These are phyloP conservation scores for Vulpes ferrilata DNA, from an alignment of 2,113 vertebrate species.

Conservation along the genomic window DNA sequence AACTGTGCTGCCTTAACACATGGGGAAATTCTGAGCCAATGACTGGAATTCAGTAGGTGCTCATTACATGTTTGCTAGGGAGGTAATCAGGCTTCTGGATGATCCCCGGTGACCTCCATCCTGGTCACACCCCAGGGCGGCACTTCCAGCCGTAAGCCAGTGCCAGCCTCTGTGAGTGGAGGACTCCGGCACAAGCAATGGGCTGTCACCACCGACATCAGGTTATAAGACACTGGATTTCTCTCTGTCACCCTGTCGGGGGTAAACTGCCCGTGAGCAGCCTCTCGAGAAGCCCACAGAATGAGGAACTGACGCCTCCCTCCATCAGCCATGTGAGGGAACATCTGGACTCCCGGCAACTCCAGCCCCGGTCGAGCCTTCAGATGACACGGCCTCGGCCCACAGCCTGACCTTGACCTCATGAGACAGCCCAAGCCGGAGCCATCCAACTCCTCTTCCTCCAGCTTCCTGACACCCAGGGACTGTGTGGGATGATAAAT, in stretches of 20 bases:
- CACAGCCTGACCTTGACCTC: too few species aligned
- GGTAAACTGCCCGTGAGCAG: not conserved
- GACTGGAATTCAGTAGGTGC: not conserved
- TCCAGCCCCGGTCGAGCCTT: not conserved
- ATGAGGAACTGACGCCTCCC: not conserved
- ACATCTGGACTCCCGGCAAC: not conserved
- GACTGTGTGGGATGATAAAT: not conserved
- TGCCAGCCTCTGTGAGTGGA: not conserved
- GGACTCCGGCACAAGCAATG: not conserved
- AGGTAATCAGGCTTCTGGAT: not conserved
- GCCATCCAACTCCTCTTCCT: not conserved
- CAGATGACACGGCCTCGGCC: not conserved
- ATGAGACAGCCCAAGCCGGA: not conserved
- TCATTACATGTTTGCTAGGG: not conserved
- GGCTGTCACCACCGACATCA: not conserved
- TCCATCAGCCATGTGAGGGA: fast-evolving
- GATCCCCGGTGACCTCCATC: not conserved
- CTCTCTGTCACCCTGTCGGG: not conserved
- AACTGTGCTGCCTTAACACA: not conserved
- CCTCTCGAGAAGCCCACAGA: too few species aligned
- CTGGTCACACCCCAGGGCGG: not conserved
- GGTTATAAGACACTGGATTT: not conserved
- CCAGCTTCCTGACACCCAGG: not conserved
- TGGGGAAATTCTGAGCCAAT: not conserved
- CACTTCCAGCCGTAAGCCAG: not conserved